Base-by-base conservation (phyloP, 2,113 vertebrate genomes). In the Dicrurus megarhynchus region DNA sequence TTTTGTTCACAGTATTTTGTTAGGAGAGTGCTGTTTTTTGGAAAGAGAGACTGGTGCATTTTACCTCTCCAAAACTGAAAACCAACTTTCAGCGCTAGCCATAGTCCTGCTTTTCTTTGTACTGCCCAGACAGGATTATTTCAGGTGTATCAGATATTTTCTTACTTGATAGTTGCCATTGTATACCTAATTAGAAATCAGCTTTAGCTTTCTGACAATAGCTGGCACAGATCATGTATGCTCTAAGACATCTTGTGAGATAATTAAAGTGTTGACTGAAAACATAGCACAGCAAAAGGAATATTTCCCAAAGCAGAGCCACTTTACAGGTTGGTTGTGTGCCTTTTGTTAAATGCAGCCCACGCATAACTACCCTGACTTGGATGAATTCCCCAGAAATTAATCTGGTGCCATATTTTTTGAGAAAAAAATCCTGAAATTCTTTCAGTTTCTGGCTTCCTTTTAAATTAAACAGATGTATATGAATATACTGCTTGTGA, bases 181-280 rank as follows among this genome's bases (percentile, higher is more conserved):
- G 82, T 91, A 46, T 55, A 70, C 47, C 84, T 88, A 89, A 94
- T 74, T 82, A 95, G 53, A 95, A 96, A 90, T 63, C 63, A 89
- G 39, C 28, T 83, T 88, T 63, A 88, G 63, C 56, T 64, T 91
- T 96, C 65, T 95, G 84, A 92, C 86, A 91, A 63, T 81, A 69
- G 81, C 78, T 96, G 93, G 93, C 94, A 87, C 8, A 2, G 87
- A 52, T 64, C 86, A 46, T 42, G 42, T 87, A 84, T 56, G 37
- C 63, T 71, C 55, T 77, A 69, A 96, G 92, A 80, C 84, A 93
- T 87, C 84, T 96, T 87, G 33, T 78, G 92, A 96, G 93, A 95
- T 95, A 96, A 97, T 97, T 91, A 94, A 91, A 90, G 76, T 0
- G 63, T 90, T 97, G 97, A 97, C 61, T 94, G 96, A 95, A 87